Percentiles rank a stretch among this genome's conserved stretches.
phyloP scores from a whole-genome alignment of 2,888 invertebrate genomes.

The Phoenoteleia sp. region DNA sequence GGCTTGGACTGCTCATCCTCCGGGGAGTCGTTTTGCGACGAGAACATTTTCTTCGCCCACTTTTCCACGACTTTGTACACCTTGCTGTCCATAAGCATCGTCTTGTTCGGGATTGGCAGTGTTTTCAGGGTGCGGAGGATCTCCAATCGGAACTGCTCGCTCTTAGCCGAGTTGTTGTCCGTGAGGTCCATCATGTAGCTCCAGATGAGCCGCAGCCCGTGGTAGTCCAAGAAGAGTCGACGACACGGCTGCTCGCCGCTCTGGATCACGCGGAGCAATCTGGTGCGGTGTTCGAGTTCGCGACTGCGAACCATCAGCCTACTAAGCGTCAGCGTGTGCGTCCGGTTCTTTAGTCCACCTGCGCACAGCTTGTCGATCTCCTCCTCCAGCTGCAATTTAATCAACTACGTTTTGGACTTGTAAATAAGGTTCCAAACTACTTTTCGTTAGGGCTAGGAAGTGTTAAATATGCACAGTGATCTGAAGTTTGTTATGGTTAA shows the following conservation, averaged over 20 bases:
- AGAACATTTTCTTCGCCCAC: constrained; percentile 89
- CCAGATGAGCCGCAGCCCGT: constrained; percentile 96
- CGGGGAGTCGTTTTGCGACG: constrained; percentile 82
- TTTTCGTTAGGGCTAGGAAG: too few species aligned
- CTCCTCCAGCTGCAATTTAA: constrained; percentile 91
- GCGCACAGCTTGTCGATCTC: constrained; percentile 94
- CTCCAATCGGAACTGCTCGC: constrained; percentile 87
- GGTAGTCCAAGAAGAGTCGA: constrained; percentile 96
- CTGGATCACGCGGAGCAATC: constrained; percentile 93
- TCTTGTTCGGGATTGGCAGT: constrained; percentile 97
- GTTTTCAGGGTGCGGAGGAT: constrained; percentile 93
- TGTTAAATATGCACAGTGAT: too few species aligned
- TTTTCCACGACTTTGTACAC: constrained; percentile 94
- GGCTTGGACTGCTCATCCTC: constrained; percentile 83
- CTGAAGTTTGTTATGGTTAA: too few species aligned
- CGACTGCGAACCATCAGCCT: constrained; percentile 98
- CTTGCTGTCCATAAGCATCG: constrained; percentile 96
- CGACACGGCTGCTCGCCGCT: constrained; percentile 94
- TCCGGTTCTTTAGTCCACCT: constrained; percentile 95
- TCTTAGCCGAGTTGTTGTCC: constrained; percentile 86
- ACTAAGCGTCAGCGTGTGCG: constrained; percentile 95
- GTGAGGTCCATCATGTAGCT: constrained; percentile 96
- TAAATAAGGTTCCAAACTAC: constrained; percentile 45
- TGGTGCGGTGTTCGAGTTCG: constrained; percentile 91
- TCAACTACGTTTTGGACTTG: constrained; percentile 62